Evolutionary conservation across 1,140 invertebrate genomes (phyloP), one percentile per base, ranked within the genome.

Genomic region (Atopsyche davidsoni): DNA sequence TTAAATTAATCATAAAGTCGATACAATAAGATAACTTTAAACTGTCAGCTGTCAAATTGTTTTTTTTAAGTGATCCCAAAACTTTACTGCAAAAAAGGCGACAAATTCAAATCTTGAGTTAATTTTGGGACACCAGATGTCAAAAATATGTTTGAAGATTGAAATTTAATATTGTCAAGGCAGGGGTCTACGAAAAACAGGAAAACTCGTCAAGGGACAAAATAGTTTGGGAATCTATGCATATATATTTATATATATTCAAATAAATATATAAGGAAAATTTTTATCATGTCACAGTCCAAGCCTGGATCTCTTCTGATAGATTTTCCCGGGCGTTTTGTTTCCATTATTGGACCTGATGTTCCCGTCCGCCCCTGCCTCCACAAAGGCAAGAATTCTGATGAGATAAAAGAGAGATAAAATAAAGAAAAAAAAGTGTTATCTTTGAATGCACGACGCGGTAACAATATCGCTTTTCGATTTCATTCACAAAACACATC

Each of bases 301-400:
- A 34, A 34, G 38, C 11, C 23, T 24, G 22, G 24, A 35, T 52
- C 28, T 16, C n/a, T n/a, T n/a, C 46, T 44, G 52, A 48, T 44
- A 41, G 52, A 54, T 49, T 54, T 54, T 54, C 45, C 42, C 49
- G 48, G 39, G 35, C 45, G 52, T 49, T 48, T 54, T 48, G 46
- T 54, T 54, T 54, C 46, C 28, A 48, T 54, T 54, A 54, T 54
- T 54, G 51, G 40, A 28, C 6, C 31, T 44, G 32, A 47, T 47
- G 46, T 47, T 47, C 14, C 35, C 40, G 10, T 18, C 25, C 17
- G 13, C 25, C 32, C 40, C 4, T 14, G 14, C 6, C 14, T 9
- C 34, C 4, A 36, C 14, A 10, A 36, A 36, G 14, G 34, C 4
- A 14, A 39, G n/a, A 39, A 39, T 16, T 17, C 36, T 39, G n/a